These are phyloP conservation scores for Eupithecia vulgata DNA, from an alignment of 2,888 invertebrate species.

Conservation along the genomic window DNA sequence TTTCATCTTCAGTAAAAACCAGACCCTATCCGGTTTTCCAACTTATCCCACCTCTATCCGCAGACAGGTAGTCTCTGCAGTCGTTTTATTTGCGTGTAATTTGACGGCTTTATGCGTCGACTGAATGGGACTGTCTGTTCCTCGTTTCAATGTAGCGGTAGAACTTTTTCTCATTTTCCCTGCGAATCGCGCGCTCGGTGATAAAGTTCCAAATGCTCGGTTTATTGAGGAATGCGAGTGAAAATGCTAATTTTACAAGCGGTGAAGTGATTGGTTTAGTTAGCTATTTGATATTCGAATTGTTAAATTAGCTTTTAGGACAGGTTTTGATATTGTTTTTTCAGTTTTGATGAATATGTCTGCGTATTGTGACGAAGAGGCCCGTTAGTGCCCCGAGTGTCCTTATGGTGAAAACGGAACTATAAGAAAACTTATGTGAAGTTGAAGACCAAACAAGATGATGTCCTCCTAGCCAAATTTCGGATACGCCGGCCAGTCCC, in stretches of 20 bases:
- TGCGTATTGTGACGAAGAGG: neutral
- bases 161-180: constrained; percentile 20
- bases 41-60: constrained; percentile 14
- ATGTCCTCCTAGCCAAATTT: neutral
- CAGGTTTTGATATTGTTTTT: neutral
- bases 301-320: neutral
- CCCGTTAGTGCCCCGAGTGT: neutral
- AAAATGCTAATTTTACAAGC: constrained; percentile 13
- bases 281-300: neutral
- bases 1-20: neutral
- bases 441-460: neutral
- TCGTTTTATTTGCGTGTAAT: constrained; percentile 43
- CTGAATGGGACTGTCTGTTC: constrained; percentile 40
- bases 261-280: constrained; percentile 18
- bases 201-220: constrained; percentile 12
- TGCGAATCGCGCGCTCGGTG: constrained; percentile 10
- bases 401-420: neutral
- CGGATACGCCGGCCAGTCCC: neutral
- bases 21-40: neutral
- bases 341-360: neutral
- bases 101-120: constrained; percentile 45
- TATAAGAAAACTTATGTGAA: neutral
- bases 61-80: constrained; percentile 37
- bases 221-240: constrained; percentile 10
- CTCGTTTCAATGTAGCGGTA: constrained; percentile 27